phyloP scores from a whole-genome alignment of 2,113 vertebrate species.

The Grus americana region DNA sequence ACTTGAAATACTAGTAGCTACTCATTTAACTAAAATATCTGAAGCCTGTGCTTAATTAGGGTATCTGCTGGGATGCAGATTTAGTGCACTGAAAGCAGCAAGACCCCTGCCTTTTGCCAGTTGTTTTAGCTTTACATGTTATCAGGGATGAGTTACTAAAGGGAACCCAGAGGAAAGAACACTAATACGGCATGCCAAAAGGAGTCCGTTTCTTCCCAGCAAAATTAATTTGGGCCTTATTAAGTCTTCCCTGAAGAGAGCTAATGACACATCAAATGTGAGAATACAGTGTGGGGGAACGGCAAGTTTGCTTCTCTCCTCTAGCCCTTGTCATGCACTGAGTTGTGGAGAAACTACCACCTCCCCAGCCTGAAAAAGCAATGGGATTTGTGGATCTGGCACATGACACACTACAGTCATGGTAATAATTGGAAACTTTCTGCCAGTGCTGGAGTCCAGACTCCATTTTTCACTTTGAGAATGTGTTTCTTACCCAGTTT shows the following conservation, averaged over 20 bases:
- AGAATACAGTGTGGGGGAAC: too few relatives aligned
- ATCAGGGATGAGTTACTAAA: not conserved
- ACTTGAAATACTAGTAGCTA: not conserved
- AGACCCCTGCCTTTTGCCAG: not conserved
- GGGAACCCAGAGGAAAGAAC: not conserved
- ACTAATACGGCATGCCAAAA: not conserved
- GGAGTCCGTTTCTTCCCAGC: not conserved
- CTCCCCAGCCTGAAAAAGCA: not conserved
- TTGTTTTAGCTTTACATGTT: not conserved
- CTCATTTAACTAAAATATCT: not conserved
- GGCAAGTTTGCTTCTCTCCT: not conserved
- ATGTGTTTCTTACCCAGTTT: slow-evolving; percentile 81
- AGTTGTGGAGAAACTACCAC: not conserved
- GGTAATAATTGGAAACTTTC: not conserved
- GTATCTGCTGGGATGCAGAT: not conserved
- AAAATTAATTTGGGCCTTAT: not conserved
- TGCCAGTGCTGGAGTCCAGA: not conserved
- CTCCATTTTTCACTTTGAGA: not conserved
- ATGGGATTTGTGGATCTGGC: not conserved
- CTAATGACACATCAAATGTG: not conserved
- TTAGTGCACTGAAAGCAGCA: not conserved
- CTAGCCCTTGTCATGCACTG: not conserved
- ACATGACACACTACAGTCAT: rapidly evolving
- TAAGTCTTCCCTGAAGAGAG: not conserved
- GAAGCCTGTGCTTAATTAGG: not conserved